Base-by-base conservation (phyloP, 1,140 invertebrate genomes). In the Heliothis subflexa region DNA sequence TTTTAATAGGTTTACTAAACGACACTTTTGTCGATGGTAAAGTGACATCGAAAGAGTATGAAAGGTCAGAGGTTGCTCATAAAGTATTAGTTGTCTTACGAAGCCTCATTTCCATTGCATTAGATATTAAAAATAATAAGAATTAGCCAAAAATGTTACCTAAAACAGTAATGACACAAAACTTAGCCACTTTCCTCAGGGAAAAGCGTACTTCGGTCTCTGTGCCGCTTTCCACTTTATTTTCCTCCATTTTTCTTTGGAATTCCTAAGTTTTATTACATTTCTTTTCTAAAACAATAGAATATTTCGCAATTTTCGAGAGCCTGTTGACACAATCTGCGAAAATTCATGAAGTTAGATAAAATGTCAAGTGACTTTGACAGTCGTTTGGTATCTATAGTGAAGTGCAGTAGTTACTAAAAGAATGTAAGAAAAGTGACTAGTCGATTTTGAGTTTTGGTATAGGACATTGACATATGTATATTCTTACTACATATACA, bases 211-310 rank as follows among this genome's bases (percentile, higher is more conserved):
- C 50, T 55, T 10, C n/a, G n/a, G 10, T 50, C 10, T 18, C 50
- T 0, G 33, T 10, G 14, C 55, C 54, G 16, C 49, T 71, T 64
- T 78, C 49, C 11, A 78, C 45, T 64, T 61, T 78, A 47, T 62
- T 73, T n/a, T 73, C 68, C 49, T 78, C 78, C 78, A 78, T 78
- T 52, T 47, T 57, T 61, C 61, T 66, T 66, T 18, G 11, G 40
- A 21, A 3, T 10, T 55, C 16, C 18, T 55, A 12, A 16, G 12
- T 18, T 66, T 64, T 18, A 18, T 52, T 52, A 40, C 61, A 52
- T 66, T 47, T 64, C 73, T 47, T 13, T 52, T 45, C 1, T 14
- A 50, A 64, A 40, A 54, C n/a, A 40, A 49, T 47, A 47, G 7
- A 47, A 47, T 49, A 66, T 18, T 47, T 66, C 16, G 62, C 40